A percentile compares a stretch with the other conserved stretches of the same genome.
Evolutionary conservation across 2,797 vertebrate species (phyloP).

Genomic region (Anabas testudineus): DNA sequence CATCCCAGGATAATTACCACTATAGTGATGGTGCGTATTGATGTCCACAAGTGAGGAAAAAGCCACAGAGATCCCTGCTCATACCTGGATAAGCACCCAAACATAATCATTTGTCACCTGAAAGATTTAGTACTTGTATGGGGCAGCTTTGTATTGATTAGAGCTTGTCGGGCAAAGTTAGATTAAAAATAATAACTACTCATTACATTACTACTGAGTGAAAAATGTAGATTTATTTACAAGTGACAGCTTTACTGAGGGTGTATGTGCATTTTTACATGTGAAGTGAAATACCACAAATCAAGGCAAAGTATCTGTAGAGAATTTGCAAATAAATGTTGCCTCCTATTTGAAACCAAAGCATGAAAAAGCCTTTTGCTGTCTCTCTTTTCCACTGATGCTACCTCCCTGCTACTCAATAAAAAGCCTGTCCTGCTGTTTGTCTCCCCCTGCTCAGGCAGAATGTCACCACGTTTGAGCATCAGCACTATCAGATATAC

Average conservation of each 20-base stretch:
- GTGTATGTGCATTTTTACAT: neutral
- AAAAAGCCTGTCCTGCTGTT: slow-evolving; percentile 29
- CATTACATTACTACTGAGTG: neutral
- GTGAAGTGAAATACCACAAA: neutral
- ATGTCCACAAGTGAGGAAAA: slow-evolving; percentile 57
- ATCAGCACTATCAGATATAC: slow-evolving; percentile 54
- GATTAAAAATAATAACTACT: slow-evolving; percentile 3
- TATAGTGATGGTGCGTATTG: slow-evolving; percentile 60
- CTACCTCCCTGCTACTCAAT: slow-evolving; percentile 23
- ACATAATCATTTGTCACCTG: slow-evolving; percentile 68
- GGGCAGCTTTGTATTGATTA: slow-evolving; percentile 64
- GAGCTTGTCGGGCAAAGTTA: slow-evolving; percentile 26
- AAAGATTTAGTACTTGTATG: slow-evolving; percentile 74
- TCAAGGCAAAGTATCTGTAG: neutral
- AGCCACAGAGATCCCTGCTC: slow-evolving; percentile 46
- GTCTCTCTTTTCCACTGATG: slow-evolving; percentile 30
- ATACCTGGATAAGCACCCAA: slow-evolving; percentile 60
- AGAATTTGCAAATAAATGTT: neutral
- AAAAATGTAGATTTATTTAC: neutral
- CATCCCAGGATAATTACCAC: slow-evolving; percentile 70
- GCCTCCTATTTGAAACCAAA: slow-evolving; percentile 27
- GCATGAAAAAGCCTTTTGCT: slow-evolving; percentile 21
- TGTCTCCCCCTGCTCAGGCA: slow-evolving; percentile 7
- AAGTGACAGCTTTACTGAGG: neutral
- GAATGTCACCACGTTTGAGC: slow-evolving; percentile 54